Evolutionary conservation across 2,888 invertebrate genomes (phyloP).

Genomic region (Diplolepis rosae): DNA sequence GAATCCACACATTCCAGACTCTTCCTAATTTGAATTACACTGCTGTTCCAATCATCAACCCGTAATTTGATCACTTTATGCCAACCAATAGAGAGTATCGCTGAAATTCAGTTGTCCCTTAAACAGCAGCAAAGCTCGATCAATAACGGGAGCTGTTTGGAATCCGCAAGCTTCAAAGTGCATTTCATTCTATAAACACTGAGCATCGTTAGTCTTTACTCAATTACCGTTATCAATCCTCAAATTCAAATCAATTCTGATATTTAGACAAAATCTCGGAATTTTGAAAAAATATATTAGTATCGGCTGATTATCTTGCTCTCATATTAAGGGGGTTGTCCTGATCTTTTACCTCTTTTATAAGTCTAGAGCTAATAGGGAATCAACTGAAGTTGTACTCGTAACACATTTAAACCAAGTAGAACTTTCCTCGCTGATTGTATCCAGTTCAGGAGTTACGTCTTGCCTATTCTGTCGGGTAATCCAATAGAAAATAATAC

Average conservation of each 20-base stretch:
- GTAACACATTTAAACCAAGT: conserved; percentile 6
- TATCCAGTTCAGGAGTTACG: conserved; percentile 21
- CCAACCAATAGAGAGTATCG: background rate
- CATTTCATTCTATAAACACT: background rate
- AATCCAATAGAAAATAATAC: conserved; percentile 2
- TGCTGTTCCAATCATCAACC: background rate
- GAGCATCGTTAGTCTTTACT: background rate
- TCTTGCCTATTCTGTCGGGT: conserved; percentile 5
- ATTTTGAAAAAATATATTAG: too few species aligned
- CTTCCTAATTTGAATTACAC: background rate
- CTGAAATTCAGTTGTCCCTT: conserved; percentile 8
- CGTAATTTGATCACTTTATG: background rate
- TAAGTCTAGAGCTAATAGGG: conserved; percentile 7
- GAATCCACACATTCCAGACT: background rate
- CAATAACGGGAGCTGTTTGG: background rate
- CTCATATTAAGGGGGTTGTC: background rate
- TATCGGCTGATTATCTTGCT: too few species aligned
- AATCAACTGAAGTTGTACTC: background rate
- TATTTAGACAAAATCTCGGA: background rate
- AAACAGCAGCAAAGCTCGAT: background rate
- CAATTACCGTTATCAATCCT: background rate
- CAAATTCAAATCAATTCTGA: background rate
- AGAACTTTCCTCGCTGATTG: conserved; percentile 22
- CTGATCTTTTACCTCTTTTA: background rate
- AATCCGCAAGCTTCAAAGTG: background rate